phyloP scores from a whole-genome alignment of 2,797 vertebrate species.

The Mormyrops attenuatus region DNA sequence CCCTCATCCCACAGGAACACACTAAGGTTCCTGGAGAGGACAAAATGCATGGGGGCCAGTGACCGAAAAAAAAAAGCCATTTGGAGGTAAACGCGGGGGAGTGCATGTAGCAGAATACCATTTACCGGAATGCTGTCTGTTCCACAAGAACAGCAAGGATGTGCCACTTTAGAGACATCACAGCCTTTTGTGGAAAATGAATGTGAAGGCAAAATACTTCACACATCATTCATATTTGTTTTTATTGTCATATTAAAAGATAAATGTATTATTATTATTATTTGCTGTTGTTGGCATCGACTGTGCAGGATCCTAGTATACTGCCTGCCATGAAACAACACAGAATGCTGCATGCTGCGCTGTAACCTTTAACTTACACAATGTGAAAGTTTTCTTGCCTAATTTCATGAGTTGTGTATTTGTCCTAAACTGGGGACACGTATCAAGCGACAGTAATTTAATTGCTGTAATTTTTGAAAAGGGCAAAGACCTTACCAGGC shows the following conservation, averaged over 20 bases:
- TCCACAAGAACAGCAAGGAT: background rate
- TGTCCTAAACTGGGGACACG: background rate
- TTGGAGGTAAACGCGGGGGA: slow-evolving; percentile 8
- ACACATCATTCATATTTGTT: background rate
- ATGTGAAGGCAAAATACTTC: background rate
- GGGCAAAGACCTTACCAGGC: background rate
- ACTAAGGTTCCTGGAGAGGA: slow-evolving; percentile 11
- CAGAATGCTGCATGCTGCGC: background rate
- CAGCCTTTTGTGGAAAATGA: background rate
- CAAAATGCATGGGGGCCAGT: background rate
- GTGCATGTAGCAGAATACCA: background rate
- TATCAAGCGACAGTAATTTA: background rate
- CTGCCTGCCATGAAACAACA: background rate
- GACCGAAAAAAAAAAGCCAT: slow-evolving; percentile 8
- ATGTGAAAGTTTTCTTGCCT: background rate
- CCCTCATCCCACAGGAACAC: slow-evolving; percentile 46
- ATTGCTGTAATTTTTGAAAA: background rate
- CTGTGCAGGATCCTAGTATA: background rate
- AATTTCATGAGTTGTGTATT: background rate
- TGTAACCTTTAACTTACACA: background rate
- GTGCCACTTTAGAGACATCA: background rate
- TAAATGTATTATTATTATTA: background rate
- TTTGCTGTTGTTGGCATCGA: background rate
- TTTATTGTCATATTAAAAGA: background rate
- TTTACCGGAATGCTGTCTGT: background rate